Evolutionary conservation across 2,113 vertebrate species (phyloP).

Genomic region (Lathamus discolor): DNA sequence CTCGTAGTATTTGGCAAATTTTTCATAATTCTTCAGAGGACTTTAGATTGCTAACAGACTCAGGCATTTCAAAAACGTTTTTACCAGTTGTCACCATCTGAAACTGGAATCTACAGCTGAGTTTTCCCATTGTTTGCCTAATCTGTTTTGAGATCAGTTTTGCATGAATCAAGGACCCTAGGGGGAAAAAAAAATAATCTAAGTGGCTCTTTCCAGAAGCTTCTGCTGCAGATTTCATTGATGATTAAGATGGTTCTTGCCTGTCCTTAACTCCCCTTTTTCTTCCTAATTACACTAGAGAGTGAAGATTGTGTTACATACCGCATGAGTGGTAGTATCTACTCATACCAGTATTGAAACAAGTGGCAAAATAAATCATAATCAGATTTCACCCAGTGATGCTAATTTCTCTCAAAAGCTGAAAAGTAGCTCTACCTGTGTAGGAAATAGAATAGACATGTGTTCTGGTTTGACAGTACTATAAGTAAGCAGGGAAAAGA

Average conservation of each 20-base stretch:
- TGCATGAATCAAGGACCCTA: background rate
- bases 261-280: slow-evolving; percentile 46
- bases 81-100: slow-evolving; percentile 18
- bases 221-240: slow-evolving; percentile 39
- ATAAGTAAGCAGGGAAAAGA: background rate
- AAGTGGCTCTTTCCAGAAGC: slow-evolving; percentile 17
- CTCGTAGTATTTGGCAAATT: background rate
- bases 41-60: slow-evolving; percentile 1
- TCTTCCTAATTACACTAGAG: background rate
- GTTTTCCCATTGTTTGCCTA: slow-evolving; percentile 43
- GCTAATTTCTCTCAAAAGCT: background rate
- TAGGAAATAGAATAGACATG: background rate
- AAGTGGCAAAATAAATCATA: background rate
- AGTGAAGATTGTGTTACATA: background rate
- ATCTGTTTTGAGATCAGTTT: slow-evolving; percentile 39
- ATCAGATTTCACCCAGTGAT: background rate
- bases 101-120: slow-evolving; percentile 3
- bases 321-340: background rate
- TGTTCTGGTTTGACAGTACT: background rate
- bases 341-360: background rate
- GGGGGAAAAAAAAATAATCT: rapidly evolving
- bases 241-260: slow-evolving; percentile 30
- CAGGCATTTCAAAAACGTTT: background rate
- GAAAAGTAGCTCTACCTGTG: background rate
- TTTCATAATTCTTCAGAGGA: background rate